phyloP scores from a whole-genome alignment of 2,113 vertebrate species.

The Guaruba guarouba region DNA sequence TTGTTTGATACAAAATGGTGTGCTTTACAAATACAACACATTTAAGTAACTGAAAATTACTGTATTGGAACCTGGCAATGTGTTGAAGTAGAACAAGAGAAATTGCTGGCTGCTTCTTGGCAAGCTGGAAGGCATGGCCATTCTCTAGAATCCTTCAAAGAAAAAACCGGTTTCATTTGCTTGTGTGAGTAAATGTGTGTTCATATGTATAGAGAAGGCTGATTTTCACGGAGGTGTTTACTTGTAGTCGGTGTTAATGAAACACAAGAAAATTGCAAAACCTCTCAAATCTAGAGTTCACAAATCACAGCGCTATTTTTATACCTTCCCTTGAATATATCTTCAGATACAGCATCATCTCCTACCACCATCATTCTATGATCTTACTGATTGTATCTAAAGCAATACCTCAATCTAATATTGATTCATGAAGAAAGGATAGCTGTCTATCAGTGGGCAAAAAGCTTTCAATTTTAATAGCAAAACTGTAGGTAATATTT shows the following conservation, averaged over 20 bases:
- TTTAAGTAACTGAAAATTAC: background rate
- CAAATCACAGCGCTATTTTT: background rate
- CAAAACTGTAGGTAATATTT: background rate
- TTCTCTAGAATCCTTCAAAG: background rate
- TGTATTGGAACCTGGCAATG: background rate
- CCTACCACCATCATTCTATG: background rate
- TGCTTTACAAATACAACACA: background rate
- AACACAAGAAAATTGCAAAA: background rate
- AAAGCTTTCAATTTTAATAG: background rate
- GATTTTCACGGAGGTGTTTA: background rate
- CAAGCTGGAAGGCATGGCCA: background rate
- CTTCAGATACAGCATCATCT: background rate
- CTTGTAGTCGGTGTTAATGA: background rate
- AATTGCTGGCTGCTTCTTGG: background rate
- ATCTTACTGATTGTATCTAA: background rate
- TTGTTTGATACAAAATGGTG: background rate
- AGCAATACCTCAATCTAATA: background rate
- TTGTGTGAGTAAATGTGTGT: background rate
- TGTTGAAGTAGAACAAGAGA: background rate
- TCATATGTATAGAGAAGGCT: background rate
- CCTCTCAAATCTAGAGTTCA: background rate
- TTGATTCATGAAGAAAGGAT: background rate
- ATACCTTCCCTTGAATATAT: background rate
- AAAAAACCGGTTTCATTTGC: background rate
- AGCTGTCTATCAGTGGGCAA: background rate